Evolutionary conservation across 2,888 invertebrate genomes (phyloP).

Genomic region (Bombyx huttoni): DNA sequence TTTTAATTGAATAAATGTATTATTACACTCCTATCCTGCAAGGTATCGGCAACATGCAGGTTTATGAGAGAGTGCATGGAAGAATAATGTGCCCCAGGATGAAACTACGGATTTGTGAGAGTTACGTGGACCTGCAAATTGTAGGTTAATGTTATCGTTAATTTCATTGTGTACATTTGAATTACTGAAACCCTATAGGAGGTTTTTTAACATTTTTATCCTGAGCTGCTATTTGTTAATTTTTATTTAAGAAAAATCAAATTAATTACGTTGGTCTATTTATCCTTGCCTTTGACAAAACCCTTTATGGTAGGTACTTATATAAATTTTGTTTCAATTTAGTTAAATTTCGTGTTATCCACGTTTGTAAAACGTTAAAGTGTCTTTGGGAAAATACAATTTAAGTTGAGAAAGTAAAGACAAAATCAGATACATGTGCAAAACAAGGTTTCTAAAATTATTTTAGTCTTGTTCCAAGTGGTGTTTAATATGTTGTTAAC

Average conservation of each 20-base stretch:
- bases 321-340: neutral
- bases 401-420: neutral
- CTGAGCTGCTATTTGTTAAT: neutral
- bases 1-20: conserved; percentile 9
- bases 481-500: neutral
- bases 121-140: neutral
- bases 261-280: neutral
- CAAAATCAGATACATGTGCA: neutral
- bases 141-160: neutral
- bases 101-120: neutral
- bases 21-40: conserved; percentile 8
- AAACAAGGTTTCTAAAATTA: neutral
- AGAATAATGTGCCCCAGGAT: neutral
- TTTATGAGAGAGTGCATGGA: neutral
- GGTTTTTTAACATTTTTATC: neutral
- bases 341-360: neutral
- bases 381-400: neutral
- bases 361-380: neutral
- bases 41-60: neutral
- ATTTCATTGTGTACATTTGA: neutral
- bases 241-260: neutral
- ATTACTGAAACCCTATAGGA: neutral
- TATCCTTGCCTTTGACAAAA: neutral
- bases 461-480: neutral
- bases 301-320: neutral